Evolutionary conservation across 2,888 invertebrate genomes (phyloP), one percentile per base, ranked within the genome.

Genomic region (Antheraea assamensis): DNA sequence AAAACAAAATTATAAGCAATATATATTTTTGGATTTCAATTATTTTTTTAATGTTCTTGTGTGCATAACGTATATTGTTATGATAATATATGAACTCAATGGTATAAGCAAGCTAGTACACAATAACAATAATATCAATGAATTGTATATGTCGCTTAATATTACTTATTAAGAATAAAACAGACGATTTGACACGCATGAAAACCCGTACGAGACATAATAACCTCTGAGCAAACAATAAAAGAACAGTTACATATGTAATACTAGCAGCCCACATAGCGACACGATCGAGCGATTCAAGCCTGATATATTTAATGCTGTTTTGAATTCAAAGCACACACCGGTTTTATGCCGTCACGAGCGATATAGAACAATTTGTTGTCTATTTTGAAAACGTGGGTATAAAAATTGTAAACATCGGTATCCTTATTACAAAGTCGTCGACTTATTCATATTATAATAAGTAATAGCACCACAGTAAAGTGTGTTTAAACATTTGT

Each of bases 311-410:
- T 58, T 55, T 58, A 73, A 73, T 70, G 61, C 71, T 70, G 73
- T 68, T 72, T 73, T 72, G 47, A 66, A 72, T 70, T 74, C 70
- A 58, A 71, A 68, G 35, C 58, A 55, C 73, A 75, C 68, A 76
- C 74, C 74, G 74, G 52, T 64, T 75, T 74, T 76, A 78, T 76
- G 72, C 52, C 72, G 71, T 64, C 72, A 73, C 47, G 73, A 71
- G 58, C 58, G 74, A 64, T 72, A 73, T 68, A 76, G 49, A 76
- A 76, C 75, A 75, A 77, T 76, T 76, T 73, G 75, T 73, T 71
- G 72, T 71, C 72, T 74, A 70, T 66, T 76, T 75, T 73, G 52
- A 71, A 76, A 72, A 76, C 55, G 74, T n/a, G 49, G 8, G 61
- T 70, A 76, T 75, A 75, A 76, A 74, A 75, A 35, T 21, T n/a